Evolutionary conservation across 2,113 vertebrate genomes (phyloP).

Genomic region (Corydoras sp.): DNA sequence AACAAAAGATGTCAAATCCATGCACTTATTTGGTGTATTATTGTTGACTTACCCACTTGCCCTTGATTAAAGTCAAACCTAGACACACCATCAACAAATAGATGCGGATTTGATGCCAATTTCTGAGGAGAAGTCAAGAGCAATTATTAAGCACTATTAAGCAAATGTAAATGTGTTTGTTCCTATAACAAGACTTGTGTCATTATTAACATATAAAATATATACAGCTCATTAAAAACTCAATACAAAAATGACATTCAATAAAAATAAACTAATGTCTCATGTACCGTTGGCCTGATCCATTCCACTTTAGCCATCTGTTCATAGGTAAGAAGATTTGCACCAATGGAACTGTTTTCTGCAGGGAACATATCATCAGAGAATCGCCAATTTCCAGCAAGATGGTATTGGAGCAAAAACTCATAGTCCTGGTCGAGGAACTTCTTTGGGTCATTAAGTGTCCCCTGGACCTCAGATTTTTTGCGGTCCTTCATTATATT

Average conservation of each 20-base stretch:
- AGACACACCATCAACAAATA: constrained; percentile 54
- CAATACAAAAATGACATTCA: no score
- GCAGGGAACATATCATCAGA: constrained; percentile 60
- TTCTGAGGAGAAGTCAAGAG: constrained; percentile 40
- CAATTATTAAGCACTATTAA: neutral
- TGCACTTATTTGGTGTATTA: neutral
- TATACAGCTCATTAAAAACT: no score
- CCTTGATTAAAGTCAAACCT: constrained; percentile 66
- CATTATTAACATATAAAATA: no score
- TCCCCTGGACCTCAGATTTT: constrained; percentile 46
- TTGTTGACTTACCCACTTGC: constrained; percentile 46
- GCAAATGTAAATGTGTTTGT: no score
- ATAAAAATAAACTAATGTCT: neutral
- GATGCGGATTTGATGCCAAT: constrained; percentile 41
- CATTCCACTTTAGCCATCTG: constrained; percentile 41
- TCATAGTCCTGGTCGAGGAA: constrained; percentile 55
- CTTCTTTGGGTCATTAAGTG: constrained; percentile 41
- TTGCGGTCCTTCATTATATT: constrained; percentile 56
- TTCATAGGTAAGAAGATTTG: constrained; percentile 27
- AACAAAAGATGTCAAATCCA: neutral
- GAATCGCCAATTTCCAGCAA: constrained; percentile 31
- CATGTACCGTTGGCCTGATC: constrained; percentile 48
- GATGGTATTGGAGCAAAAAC: constrained; percentile 44
- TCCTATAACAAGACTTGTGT: no score
- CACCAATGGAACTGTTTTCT: constrained; percentile 55